These are phyloP conservation scores for Forbesichthys papilliferus DNA, from an alignment of 2,113 vertebrate species.

Conservation along the genomic window DNA sequence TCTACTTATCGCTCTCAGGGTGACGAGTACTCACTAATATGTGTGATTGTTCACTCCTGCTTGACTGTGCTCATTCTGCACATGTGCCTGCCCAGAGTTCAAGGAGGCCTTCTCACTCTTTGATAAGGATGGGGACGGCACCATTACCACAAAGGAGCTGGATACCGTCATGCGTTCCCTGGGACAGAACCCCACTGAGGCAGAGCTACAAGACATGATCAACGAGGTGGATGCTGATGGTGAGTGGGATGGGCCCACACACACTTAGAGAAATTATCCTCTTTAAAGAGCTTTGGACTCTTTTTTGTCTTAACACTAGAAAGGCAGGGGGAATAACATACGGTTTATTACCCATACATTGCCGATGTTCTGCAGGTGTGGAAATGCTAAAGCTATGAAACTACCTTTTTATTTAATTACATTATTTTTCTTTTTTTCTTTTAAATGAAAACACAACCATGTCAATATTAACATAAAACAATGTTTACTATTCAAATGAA, in stretches of 20 bases:
- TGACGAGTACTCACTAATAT: not conserved
- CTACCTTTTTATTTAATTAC: too few species aligned
- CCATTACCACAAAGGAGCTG: constrained; percentile 90
- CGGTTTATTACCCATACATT: too few species aligned
- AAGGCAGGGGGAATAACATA: too few species aligned
- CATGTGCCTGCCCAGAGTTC: constrained; percentile 79
- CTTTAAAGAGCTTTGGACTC: not conserved
- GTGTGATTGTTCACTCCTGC: not conserved
- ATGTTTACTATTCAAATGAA: too few species aligned
- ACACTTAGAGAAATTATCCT: not conserved
- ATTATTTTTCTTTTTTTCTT: too few species aligned
- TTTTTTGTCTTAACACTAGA: not conserved
- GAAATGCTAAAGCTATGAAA: too few species aligned
- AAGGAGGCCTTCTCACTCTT: constrained; percentile 93
- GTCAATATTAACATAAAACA: too few species aligned
- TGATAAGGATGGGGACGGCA: constrained; percentile 90
- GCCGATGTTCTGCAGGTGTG: too few species aligned
- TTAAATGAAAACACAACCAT: too few species aligned
- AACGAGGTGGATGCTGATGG: constrained; percentile 92
- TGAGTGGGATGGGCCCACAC: constrained; percentile 51
- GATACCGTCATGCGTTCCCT: constrained; percentile 91
- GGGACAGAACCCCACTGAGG: constrained; percentile 91
- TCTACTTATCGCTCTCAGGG: too few species aligned
- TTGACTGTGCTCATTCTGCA: constrained; percentile 24
- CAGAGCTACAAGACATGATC: constrained; percentile 92